Evolutionary conservation across 2,797 vertebrate genomes (phyloP).

Genomic region (Clarias laeviceps): DNA sequence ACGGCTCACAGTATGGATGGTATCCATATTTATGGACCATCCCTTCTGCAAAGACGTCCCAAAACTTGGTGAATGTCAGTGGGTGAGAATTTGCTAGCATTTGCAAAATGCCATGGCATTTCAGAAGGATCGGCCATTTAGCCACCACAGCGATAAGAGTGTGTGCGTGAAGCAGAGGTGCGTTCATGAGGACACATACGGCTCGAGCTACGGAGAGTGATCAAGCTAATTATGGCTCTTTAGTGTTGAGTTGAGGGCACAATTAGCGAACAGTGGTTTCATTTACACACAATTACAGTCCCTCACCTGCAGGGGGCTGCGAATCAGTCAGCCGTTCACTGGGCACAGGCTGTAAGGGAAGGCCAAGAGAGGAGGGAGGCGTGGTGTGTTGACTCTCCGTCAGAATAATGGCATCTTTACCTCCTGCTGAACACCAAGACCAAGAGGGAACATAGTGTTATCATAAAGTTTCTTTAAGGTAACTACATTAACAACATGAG

Average conservation of each 20-base stretch:
- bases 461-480: slow-evolving; percentile 4
- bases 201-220: slow-evolving; percentile 51
- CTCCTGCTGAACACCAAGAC: slow-evolving; percentile 72
- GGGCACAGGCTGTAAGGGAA: slow-evolving; percentile 62
- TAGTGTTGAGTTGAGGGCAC: slow-evolving; percentile 54
- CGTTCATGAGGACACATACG: slow-evolving; percentile 62
- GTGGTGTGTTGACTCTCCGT: slow-evolving; percentile 75
- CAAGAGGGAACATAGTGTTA: slow-evolving; percentile 35
- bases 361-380: slow-evolving; percentile 69
- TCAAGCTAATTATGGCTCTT: slow-evolving; percentile 69
- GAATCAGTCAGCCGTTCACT: slow-evolving; percentile 58
- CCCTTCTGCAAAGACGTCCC: slow-evolving; percentile 59
- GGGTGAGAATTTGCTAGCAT: slow-evolving; percentile 78
- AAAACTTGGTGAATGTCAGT: slow-evolving; percentile 83
- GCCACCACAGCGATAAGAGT: slow-evolving; percentile 70
- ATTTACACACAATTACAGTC: slow-evolving; percentile 61
- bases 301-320: slow-evolving; percentile 77
- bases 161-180: slow-evolving; percentile 60
- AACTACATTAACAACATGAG: slow-evolving; percentile 21
- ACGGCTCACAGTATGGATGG: slow-evolving; percentile 63
- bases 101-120: slow-evolving; percentile 86
- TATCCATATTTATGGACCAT: slow-evolving; percentile 78
- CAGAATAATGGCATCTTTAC: slow-evolving; percentile 78
- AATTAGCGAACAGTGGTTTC: slow-evolving; percentile 59
- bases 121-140: slow-evolving; percentile 69